Base-by-base conservation (phyloP, 2,888 invertebrate genomes). In the Drepana falcataria region DNA sequence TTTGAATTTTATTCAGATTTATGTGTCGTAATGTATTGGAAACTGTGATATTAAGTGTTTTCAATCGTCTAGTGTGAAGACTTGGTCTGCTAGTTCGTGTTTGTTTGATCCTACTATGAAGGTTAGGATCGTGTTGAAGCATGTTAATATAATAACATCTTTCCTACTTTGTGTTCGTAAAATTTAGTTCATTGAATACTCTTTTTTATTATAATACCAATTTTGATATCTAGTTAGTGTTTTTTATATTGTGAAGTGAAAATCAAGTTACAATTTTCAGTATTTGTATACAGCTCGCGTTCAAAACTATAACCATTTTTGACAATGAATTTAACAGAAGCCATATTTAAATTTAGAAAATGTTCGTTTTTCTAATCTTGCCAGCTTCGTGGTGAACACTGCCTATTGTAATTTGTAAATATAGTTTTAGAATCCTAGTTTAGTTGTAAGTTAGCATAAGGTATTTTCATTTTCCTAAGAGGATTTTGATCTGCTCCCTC, bases 11-110 rank as follows among this genome's bases (percentile, higher is more conserved):
- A 59, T 65, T 71, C 73, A 68, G 63, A 58, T 68, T 69, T 69
- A 67, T 61, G 54, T 62, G 75, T 77, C 69, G 79, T 73, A 75
- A 68, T 83, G 82, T 85, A 87, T 90, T 89, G 89, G 79, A 87
- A 90, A 89, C 90, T 91, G 91, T 91, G 91, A 91, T 91, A 91
- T 87, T 87, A 75, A 81, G 79, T 87, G 85, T 87, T 89, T 90
- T 87, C 89, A 87, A 89, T 87, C 76, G 66, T 77, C 68, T 78
- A 64, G 70, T 75, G 73, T 77, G 77, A 80, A 77, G 77, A 78
- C 75, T 74, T 68, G 67, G 66, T 77, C 75, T 74, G 75, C 71
- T 66, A 65, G 63, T 68, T 74, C 72, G 73, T 59, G 69, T 73
- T 62, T 73, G 71, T 69, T 71, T 75, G 68, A 65, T 66, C 65